A percentile compares a stretch with the other conserved stretches of the same genome.
phyloP scores from a whole-genome alignment of 2,888 invertebrate species.

The Coenonympha glycerion region DNA sequence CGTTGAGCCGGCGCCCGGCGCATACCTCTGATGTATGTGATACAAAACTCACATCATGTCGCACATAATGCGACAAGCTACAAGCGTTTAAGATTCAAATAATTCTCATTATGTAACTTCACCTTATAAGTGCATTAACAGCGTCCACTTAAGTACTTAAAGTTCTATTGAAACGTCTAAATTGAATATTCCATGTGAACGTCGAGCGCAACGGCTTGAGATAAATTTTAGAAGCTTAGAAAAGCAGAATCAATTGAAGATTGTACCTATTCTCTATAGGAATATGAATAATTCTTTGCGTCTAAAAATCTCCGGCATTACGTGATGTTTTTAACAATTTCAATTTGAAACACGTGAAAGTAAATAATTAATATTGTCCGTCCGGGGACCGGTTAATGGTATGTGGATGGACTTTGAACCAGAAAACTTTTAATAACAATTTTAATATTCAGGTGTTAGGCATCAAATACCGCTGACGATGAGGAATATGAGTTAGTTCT shows the following conservation, averaged over 20 bases:
- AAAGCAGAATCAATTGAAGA: no score
- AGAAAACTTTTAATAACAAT: neutral
- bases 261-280: no score
- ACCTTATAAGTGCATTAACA: neutral
- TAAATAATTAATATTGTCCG: neutral
- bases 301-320: no score
- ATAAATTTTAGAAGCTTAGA: no score
- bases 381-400: neutral
- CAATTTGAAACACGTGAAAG: neutral
- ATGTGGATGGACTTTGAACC: conserved; percentile 20
- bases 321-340: neutral
- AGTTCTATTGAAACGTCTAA: neutral
- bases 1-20: conserved; percentile 41
- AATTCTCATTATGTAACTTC: neutral
- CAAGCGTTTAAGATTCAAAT: conserved; percentile 1
- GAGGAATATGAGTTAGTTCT: conserved; percentile 29
- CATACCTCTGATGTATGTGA: conserved; percentile 29
- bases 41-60: no score
- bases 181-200: no score
- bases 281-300: no score
- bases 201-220: no score
- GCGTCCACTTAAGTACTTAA: neutral
- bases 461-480: conserved; percentile 22
- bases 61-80: conserved; percentile 10
- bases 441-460: conserved; percentile 22